phyloP scores from a whole-genome alignment of 2,113 vertebrate species.

The Ctenodactylus gundi region DNA sequence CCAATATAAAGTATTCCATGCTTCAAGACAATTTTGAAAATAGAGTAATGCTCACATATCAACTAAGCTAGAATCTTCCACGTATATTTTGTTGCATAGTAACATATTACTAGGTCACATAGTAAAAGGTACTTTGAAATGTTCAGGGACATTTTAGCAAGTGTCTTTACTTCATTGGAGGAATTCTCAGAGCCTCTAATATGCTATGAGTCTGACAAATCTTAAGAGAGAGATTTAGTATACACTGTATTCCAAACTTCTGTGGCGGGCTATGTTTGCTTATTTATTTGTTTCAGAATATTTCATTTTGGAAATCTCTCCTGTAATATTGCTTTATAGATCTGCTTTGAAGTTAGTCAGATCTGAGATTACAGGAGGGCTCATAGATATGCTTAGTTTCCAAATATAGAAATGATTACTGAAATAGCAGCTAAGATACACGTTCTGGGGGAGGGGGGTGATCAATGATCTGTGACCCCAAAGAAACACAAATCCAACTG shows the following conservation, averaged over 20 bases:
- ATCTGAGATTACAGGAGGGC: not conserved
- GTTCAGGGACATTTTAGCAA: not conserved
- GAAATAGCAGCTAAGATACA: not conserved
- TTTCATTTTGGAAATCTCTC: not conserved
- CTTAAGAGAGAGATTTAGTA: not conserved
- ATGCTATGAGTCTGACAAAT: not conserved
- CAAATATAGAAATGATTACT: not conserved
- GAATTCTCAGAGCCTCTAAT: not conserved
- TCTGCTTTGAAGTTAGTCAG: not conserved
- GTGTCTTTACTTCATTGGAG: not conserved
- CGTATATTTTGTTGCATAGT: not conserved
- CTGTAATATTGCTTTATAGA: not conserved
- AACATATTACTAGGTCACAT: not conserved
- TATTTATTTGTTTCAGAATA: not conserved
- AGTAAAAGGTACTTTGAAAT: constrained; percentile 13
- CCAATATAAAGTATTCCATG: not conserved
- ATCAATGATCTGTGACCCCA: not conserved
- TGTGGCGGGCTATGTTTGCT: not conserved
- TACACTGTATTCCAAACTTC: not conserved
- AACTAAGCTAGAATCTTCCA: not conserved
- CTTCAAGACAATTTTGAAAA: not conserved
- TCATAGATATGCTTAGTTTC: not conserved
- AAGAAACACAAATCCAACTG: not conserved
- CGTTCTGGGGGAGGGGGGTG: too few species aligned
- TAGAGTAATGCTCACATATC: not conserved